phyloP scores from a whole-genome alignment of 2,888 invertebrate genomes.

The Caenorhabditis plicata region DNA sequence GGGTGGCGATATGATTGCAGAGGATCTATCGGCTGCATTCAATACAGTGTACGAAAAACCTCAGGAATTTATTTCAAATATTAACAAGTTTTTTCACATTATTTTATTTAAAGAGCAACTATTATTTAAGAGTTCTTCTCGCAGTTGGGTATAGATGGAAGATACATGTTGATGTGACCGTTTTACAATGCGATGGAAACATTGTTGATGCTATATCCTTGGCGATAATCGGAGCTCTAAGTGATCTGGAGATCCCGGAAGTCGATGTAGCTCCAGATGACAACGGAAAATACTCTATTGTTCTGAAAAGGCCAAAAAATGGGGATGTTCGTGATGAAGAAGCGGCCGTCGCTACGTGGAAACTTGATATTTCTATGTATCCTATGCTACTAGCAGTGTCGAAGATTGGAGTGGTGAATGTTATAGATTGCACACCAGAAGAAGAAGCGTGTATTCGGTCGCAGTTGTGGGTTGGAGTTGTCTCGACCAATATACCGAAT shows the following conservation, averaged over 20 bases:
- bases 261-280: conserved; percentile 52
- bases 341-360: conserved; percentile 43
- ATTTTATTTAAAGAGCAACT: background rate
- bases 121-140: conserved; percentile 37
- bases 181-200: conserved; percentile 92
- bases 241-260: conserved; percentile 47
- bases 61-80: conserved; percentile 73
- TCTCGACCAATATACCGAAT: background rate
- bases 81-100: conserved; percentile 32
- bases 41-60: conserved; percentile 74
- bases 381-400: conserved; percentile 52
- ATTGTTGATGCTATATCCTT: conserved; percentile 90
- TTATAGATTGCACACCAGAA: conserved; percentile 50
- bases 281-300: conserved; percentile 46
- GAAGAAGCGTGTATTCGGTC: conserved; percentile 56
- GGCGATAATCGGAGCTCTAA: conserved; percentile 69
- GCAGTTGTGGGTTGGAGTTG: conserved; percentile 48
- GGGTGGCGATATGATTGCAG: conserved; percentile 87
- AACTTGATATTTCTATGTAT: conserved; percentile 38
- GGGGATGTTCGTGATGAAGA: conserved; percentile 32
- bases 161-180: conserved; percentile 59
- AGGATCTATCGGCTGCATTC: conserved; percentile 80
- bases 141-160: conserved; percentile 52
- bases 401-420: conserved; percentile 52
- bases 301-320: conserved; percentile 37